These are phyloP conservation scores for Rhingia campestris DNA, from an alignment of 2,888 invertebrate genomes.

Conservation along the genomic window DNA sequence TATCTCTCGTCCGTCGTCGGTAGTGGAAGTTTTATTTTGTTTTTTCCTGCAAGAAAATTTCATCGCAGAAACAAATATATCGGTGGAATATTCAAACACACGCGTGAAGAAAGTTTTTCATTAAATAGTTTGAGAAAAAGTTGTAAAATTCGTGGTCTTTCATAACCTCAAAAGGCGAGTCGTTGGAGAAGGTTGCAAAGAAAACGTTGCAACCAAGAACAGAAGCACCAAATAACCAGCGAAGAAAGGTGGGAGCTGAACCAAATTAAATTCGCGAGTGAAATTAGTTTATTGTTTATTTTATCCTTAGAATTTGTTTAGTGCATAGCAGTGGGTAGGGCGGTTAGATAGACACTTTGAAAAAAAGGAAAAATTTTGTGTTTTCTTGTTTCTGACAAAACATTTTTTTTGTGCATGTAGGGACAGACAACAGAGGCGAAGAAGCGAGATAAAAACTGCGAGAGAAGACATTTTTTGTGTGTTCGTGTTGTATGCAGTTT, in stretches of 20 bases:
- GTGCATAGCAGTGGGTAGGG: slow-evolving; percentile 8
- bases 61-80: slow-evolving; percentile 15
- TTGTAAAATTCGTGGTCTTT: slow-evolving; percentile 35
- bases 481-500: slow-evolving; percentile 31
- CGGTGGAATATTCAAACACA: not conserved
- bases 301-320: not conserved
- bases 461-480: slow-evolving; percentile 24
- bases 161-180: slow-evolving; percentile 62
- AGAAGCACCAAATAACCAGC: slow-evolving; percentile 15
- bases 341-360: not conserved
- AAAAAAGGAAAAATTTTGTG: not conserved
- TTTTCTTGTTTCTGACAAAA: slow-evolving; percentile 34
- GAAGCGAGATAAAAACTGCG: slow-evolving; percentile 26
- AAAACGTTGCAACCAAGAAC: slow-evolving; percentile 36
- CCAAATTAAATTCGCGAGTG: slow-evolving; percentile 34
- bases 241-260: not conserved
- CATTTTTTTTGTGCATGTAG: slow-evolving; percentile 31
- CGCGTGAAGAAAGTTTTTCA: slow-evolving; percentile 15
- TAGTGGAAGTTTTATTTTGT: slow-evolving; percentile 50
- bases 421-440: slow-evolving; percentile 23
- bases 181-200: slow-evolving; percentile 35
- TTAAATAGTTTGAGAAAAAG: not conserved
- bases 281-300: slow-evolving; percentile 10
- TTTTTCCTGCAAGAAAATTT: slow-evolving; percentile 15
- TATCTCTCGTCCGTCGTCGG: slow-evolving; percentile 40